Percentiles rank a stretch among this genome's conserved stretches.
phyloP scores from a whole-genome alignment of 92 coral and sea anemone species.

The Ricordea florida region DNA sequence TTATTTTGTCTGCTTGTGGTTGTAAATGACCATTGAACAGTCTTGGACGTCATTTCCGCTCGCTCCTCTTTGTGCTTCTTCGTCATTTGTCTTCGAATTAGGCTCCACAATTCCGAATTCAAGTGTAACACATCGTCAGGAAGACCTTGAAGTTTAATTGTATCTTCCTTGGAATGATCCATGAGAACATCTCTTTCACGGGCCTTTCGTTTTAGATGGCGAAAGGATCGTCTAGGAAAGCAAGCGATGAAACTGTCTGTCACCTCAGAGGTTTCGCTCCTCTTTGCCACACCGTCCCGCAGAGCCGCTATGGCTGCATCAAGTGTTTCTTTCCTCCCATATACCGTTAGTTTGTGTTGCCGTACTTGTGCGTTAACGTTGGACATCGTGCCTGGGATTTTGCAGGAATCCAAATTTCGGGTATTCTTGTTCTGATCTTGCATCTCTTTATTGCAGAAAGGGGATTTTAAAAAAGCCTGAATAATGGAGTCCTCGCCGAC shows the following conservation, averaged over 20 bases:
- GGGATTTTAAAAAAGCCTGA: slow-evolving; percentile 17
- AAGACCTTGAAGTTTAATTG: slow-evolving; percentile 3
- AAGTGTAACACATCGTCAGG: slow-evolving; percentile 28
- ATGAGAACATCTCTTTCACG: slow-evolving; percentile 11
- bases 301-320: slow-evolving; percentile 1
- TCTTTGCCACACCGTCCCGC: background rate
- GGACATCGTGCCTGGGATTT: background rate
- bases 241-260: background rate
- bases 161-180: slow-evolving; percentile 9
- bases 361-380: background rate
- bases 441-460: too few species aligned
- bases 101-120: background rate
- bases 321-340: background rate
- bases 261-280: background rate
- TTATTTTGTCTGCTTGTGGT: background rate
- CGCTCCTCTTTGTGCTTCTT: slow-evolving; percentile 3
- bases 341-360: background rate
- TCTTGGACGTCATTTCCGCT: slow-evolving; percentile 13
- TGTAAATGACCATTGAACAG: slow-evolving; percentile 22
- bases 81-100: slow-evolving; percentile 1
- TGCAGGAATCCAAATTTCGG: background rate
- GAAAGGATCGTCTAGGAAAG: background rate
- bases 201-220: background rate
- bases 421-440: background rate
- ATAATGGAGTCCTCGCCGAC: background rate